A percentile compares a stretch with the other conserved stretches of the same genome.
These are phyloP conservation scores for Hydrotaea cyrtoneurina DNA, from an alignment of 2,888 invertebrate genomes.

Conservation along the genomic window DNA sequence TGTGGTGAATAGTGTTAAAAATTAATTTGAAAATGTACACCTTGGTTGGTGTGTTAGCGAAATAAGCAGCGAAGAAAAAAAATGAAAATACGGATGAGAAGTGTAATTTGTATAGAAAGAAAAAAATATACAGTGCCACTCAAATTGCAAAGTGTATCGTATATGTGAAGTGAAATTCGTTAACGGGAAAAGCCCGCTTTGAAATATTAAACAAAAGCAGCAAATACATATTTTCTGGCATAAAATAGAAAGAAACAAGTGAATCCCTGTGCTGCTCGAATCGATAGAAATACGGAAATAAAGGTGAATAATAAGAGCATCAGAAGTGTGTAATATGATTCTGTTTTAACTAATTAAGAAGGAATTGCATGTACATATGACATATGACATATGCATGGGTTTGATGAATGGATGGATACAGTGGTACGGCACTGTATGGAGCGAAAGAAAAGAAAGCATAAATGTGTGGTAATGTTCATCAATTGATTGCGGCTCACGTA, in stretches of 20 bases:
- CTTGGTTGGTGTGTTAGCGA: constrained; percentile 59
- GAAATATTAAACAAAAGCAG: constrained; percentile 5
- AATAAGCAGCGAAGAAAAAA: constrained; percentile 59
- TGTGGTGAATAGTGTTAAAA: constrained; percentile 54
- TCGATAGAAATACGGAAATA: constrained; percentile 34
- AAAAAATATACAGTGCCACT: constrained; percentile 54
- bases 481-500: constrained; percentile 56
- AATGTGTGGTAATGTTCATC: constrained; percentile 54
- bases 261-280: constrained; percentile 8
- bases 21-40: constrained; percentile 61
- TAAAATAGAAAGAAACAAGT: constrained; percentile 32
- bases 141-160: constrained; percentile 43
- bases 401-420: constrained; percentile 28
- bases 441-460: constrained; percentile 32
- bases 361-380: constrained; percentile 1
- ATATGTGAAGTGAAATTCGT: constrained; percentile 63
- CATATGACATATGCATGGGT: constrained; percentile 2
- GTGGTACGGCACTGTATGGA: constrained; percentile 25
- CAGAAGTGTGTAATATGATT: neutral
- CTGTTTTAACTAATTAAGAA: constrained; percentile 12
- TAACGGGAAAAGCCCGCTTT: constrained; percentile 53
- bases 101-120: constrained; percentile 50
- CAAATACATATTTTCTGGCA: constrained; percentile 25
- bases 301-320: constrained; percentile 17
- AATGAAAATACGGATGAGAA: constrained; percentile 55